Evolutionary conservation across 1,140 invertebrate genomes (phyloP).

Genomic region (Aphelenchoides fujianensis): DNA sequence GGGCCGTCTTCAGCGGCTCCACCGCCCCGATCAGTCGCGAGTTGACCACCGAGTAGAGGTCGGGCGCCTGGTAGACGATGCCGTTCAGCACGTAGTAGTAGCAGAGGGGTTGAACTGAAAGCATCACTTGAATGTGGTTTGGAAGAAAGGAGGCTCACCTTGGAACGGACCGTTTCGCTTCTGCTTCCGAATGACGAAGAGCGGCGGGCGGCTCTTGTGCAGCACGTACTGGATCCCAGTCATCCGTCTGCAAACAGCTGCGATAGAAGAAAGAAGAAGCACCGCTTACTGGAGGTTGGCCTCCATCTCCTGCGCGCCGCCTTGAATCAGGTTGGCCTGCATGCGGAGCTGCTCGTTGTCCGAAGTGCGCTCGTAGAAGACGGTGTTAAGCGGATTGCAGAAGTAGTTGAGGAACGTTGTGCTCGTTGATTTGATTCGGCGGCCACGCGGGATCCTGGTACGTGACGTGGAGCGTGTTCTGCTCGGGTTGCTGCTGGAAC

Average conservation of each 20-base stretch:
- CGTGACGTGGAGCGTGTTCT: conserved; percentile 2
- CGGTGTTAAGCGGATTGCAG: conserved; percentile 73
- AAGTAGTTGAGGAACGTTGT: conserved; percentile 94
- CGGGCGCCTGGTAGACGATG: conserved; percentile 91
- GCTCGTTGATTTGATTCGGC: conserved; percentile 11
- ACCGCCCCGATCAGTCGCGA: conserved; percentile 77
- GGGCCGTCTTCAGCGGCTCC: conserved; percentile 47
- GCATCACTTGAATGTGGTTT: neutral
- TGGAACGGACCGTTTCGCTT: conserved; percentile 25
- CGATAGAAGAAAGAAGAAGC: too few relatives aligned
- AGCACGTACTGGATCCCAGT: conserved; percentile 89
- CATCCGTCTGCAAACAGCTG: conserved; percentile 79
- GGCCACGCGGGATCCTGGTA: conserved; percentile 34
- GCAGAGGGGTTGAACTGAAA: conserved; percentile 74
- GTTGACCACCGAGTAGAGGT: conserved; percentile 87
- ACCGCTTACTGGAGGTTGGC: conserved; percentile 14
- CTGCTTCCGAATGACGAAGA: conserved; percentile 95
- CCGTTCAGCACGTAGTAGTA: conserved; percentile 98
- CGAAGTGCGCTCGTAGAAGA: conserved; percentile 87
- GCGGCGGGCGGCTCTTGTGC: conserved; percentile 88
- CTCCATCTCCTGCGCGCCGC: neutral
- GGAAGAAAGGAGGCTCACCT: conserved; percentile 8
- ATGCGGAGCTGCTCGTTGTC: conserved; percentile 96
- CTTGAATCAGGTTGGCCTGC: conserved; percentile 67
- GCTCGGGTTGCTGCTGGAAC: neutral